These are phyloP conservation scores for Azorinus chamasolen DNA, from an alignment of 2,888 invertebrate species.

Conservation along the genomic window DNA sequence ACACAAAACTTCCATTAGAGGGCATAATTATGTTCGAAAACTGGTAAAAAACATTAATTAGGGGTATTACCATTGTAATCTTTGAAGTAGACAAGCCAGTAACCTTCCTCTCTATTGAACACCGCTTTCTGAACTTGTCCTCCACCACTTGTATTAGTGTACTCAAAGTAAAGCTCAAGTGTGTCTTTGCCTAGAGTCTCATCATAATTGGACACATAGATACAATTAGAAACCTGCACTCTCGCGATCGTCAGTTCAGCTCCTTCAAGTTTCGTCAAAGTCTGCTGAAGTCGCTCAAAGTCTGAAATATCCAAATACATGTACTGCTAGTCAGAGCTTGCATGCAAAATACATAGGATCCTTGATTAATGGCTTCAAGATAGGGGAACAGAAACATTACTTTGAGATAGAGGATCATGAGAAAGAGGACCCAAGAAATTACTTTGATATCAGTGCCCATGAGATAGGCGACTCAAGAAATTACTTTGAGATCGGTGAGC, in stretches of 20 bases:
- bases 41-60: neutral
- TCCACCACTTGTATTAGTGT: conserved; percentile 4
- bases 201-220: conserved; percentile 56
- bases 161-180: conserved; percentile 30
- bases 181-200: conserved; percentile 15
- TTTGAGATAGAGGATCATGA: no score
- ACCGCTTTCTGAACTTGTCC: conserved; percentile 2
- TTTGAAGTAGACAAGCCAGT: conserved; percentile 16
- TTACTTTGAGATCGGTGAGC: no score
- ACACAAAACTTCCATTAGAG: no score
- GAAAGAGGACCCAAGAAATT: no score
- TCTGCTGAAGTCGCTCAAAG: neutral
- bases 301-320: conserved; percentile 2
- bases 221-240: conserved; percentile 57
- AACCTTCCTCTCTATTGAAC: conserved; percentile 1
- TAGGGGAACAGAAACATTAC: no score
- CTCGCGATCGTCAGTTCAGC: conserved; percentile 29
- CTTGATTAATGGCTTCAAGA: no score
- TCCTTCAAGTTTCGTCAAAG: conserved; percentile 37
- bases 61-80: conserved; percentile 29
- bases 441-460: no score
- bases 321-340: no score
- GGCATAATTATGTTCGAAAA: no score
- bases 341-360: no score
- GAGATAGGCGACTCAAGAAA: no score